Conservation (phyloP, 2,888 invertebrate species). For the Dasysyrphus albostriatus region DNA sequence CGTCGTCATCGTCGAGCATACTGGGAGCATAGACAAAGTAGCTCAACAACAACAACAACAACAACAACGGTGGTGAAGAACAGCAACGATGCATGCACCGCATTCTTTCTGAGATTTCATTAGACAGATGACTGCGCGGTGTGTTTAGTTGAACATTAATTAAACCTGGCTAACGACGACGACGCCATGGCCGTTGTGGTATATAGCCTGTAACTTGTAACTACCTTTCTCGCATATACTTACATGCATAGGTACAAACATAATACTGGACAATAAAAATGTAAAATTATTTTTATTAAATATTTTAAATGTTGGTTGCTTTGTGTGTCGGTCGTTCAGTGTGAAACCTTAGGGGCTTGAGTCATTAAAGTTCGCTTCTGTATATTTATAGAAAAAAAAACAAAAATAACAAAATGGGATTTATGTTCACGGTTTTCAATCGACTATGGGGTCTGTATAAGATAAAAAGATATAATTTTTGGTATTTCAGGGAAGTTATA, state of each 20-base stretch:
- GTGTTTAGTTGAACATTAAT: conserved; percentile 69
- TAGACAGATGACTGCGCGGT: conserved; percentile 68
- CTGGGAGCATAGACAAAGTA: conserved; percentile 48
- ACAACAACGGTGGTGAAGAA: conserved; percentile 8
- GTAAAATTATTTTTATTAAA: conserved; percentile 72
- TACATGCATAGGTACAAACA: too few species aligned
- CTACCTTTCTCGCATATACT: conserved; percentile 18
- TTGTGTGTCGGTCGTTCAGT: conserved; percentile 19
- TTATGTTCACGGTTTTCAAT: neutral
- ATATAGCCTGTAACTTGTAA: conserved; percentile 33
- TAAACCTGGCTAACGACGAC: conserved; percentile 66
- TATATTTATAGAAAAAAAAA: neutral
- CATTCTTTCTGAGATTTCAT: conserved; percentile 73
- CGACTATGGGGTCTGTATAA: neutral
- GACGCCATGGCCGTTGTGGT: conserved; percentile 45
- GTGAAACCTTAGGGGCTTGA: conserved; percentile 40
- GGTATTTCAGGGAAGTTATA: neutral
- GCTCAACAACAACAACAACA: conserved; percentile 35
- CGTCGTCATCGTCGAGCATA: conserved; percentile 7
- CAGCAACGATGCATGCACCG: conserved; percentile 47
- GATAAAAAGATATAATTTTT: neutral
- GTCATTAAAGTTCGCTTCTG: conserved; percentile 52
- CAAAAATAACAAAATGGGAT: neutral
- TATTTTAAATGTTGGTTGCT: conserved; percentile 59
- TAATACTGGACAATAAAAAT: conserved; percentile 63